These are phyloP conservation scores for Linhomoeus sp. DNA, from an alignment of 2,888 invertebrate genomes.

Conservation along the genomic window DNA sequence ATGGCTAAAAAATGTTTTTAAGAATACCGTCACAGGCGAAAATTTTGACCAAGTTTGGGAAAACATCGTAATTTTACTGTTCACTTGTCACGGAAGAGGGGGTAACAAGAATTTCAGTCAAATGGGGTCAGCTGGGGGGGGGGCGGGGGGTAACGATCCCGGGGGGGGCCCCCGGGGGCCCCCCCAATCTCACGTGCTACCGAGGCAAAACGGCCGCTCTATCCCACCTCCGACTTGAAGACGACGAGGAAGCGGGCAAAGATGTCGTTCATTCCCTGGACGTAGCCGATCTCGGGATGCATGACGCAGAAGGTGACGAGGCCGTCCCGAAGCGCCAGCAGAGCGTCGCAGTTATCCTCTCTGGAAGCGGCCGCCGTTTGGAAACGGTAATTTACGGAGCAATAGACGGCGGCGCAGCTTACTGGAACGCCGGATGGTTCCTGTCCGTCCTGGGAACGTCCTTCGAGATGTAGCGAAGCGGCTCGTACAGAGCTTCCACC, in stretches of 20 bases:
- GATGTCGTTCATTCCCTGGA: constrained; percentile 32
- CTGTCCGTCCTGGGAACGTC: constrained; percentile 30
- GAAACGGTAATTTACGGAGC: neutral
- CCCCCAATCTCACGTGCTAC: too few relatives aligned
- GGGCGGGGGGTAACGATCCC: too few relatives aligned
- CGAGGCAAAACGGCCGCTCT: too few relatives aligned
- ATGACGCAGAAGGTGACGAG: constrained; percentile 26
- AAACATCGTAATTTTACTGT: too few relatives aligned
- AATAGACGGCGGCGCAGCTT: too few relatives aligned
- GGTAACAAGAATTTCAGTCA: too few relatives aligned
- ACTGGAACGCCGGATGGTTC: constrained; percentile 23
- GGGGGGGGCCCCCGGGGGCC: too few relatives aligned
- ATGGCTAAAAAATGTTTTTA: too few relatives aligned
- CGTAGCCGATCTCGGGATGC: constrained; percentile 26
- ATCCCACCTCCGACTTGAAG: constrained; percentile 12
- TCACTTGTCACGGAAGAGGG: too few relatives aligned
- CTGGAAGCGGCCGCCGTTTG: neutral
- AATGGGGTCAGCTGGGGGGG: too few relatives aligned
- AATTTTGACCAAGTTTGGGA: too few relatives aligned
- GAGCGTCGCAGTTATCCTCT: constrained; percentile 13
- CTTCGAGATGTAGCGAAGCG: constrained; percentile 26
- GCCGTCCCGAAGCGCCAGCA: constrained; percentile 24
- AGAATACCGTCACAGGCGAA: too few relatives aligned
- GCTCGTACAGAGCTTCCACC: constrained; percentile 12
- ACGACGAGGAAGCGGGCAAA: constrained; percentile 26